Conservation (phyloP, 2,888 invertebrate species). For the Dasysyrphus albostriatus region DNA sequence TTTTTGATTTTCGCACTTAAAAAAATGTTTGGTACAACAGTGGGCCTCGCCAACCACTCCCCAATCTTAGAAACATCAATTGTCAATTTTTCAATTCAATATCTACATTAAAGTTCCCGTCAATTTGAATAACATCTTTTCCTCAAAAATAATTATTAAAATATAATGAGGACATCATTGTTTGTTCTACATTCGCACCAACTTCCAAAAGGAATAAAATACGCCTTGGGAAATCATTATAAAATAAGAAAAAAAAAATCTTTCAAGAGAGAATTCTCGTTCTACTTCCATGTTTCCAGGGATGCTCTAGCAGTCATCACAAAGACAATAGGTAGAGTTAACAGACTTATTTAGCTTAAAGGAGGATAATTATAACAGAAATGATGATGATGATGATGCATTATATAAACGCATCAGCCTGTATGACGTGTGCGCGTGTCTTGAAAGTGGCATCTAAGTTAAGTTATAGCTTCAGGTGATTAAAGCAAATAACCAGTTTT, state of each 20-base stretch:
- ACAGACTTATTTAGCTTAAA: constrained; percentile 27
- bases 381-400: constrained; percentile 21
- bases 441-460: constrained; percentile 21
- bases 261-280: constrained; percentile 18
- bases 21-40: no score
- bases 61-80: not conserved
- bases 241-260: constrained; percentile 1
- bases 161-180: constrained; percentile 31
- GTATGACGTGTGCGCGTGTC: constrained; percentile 24
- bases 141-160: not conserved
- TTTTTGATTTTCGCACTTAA: no score
- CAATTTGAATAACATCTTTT: not conserved
- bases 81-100: not conserved
- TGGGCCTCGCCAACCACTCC: not conserved
- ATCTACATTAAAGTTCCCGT: not conserved
- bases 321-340: constrained; percentile 25
- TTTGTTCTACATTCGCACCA: constrained; percentile 20
- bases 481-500: constrained; percentile 32
- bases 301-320: not conserved
- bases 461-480: constrained; percentile 26
- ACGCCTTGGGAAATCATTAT: constrained; percentile 31
- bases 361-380: constrained; percentile 18
- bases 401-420: constrained; percentile 25
- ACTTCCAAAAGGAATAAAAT: constrained; percentile 1
- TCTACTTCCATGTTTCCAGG: constrained; percentile 21